Conservation (phyloP, 1,140 invertebrate species). For the Penaeus vannamei region DNA sequence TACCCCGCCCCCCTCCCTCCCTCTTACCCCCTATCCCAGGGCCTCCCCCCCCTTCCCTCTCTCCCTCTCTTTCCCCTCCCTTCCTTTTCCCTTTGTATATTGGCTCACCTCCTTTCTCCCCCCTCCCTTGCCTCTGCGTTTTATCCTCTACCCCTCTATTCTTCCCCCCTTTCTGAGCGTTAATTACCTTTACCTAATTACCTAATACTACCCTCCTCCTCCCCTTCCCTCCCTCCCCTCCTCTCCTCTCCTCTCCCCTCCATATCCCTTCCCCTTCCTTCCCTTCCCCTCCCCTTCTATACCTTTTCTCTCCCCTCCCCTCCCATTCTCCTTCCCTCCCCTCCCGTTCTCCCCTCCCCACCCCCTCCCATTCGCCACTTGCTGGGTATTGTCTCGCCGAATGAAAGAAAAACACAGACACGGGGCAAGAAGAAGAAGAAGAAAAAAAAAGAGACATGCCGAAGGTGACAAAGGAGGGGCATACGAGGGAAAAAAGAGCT, state of each 20-base stretch:
- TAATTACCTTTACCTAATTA: too few relatives aligned
- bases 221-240: background rate
- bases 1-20: background rate
- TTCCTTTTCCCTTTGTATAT: too few relatives aligned
- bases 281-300: background rate
- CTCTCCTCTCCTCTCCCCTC: background rate
- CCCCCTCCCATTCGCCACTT: too few relatives aligned
- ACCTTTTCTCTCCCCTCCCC: background rate
- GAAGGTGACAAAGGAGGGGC: too few relatives aligned
- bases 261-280: background rate
- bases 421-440: too few relatives aligned
- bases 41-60: background rate
- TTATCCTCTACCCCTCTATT: background rate
- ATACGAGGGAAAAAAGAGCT: too few relatives aligned
- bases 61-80: background rate
- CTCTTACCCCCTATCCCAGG: background rate
- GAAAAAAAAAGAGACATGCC: too few relatives aligned
- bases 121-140: too few relatives aligned
- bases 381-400: too few relatives aligned
- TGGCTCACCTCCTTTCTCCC: background rate
- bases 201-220: background rate
- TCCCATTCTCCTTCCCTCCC: background rate
- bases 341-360: too few relatives aligned
- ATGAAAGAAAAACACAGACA: too few relatives aligned
- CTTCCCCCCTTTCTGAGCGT: background rate